Percentiles rank a stretch among this genome's conserved stretches.
These are phyloP conservation scores for Heteractis magnifica DNA, from an alignment of 92 coral and sea anemone genomes.

Conservation along the genomic window DNA sequence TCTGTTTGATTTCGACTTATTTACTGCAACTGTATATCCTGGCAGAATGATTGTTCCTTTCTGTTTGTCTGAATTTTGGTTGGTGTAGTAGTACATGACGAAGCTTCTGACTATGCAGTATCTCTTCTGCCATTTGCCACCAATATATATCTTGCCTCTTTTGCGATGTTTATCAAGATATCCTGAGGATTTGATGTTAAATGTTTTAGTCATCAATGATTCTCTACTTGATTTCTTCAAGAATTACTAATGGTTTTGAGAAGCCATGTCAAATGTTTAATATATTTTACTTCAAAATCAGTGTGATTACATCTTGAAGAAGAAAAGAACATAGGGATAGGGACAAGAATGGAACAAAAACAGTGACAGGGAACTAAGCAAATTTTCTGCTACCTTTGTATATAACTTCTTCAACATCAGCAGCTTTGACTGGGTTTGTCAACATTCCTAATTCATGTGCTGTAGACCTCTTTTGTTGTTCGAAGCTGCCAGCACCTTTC, in stretches of 20 bases:
- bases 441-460: conserved; percentile 41
- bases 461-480: conserved; percentile 6
- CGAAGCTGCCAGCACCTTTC: background rate
- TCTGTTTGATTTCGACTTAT: conserved; percentile 44
- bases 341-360: background rate
- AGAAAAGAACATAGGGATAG: no score
- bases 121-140: conserved; percentile 81
- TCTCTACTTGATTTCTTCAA: no score
- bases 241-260: no score
- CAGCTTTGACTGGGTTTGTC: conserved; percentile 39
- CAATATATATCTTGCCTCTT: conserved; percentile 57
- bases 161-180: conserved; percentile 69
- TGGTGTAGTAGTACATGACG: conserved; percentile 70
- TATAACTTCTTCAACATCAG: conserved; percentile 47
- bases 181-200: conserved; percentile 36
- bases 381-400: conserved; percentile 26
- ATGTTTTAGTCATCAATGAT: no score
- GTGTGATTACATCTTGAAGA: no score
- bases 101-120: conserved; percentile 77
- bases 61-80: conserved; percentile 57
- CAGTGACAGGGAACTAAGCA: background rate
- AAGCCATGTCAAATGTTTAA: no score
- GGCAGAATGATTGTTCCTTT: conserved; percentile 82
- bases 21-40: conserved; percentile 44
- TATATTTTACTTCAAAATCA: no score